Percentiles rank a stretch among this genome's conserved stretches.
These are phyloP conservation scores for Sminthopsis crassicaudata DNA, from an alignment of 2,113 vertebrate species.

Conservation along the genomic window DNA sequence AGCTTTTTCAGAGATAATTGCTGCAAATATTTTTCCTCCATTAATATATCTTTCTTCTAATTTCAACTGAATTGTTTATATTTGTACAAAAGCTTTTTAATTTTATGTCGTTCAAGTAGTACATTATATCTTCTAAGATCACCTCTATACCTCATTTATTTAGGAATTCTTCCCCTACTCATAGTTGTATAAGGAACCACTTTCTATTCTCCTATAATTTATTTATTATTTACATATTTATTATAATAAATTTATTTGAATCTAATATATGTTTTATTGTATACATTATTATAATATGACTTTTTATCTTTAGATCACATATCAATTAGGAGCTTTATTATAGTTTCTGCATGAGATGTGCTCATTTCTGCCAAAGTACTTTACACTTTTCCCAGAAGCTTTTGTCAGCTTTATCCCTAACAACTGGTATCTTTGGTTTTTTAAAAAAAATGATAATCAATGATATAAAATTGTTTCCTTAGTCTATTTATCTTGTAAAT, in stretches of 20 bases:
- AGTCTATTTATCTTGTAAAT: not conserved
- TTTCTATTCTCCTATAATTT: not conserved
- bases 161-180: not conserved
- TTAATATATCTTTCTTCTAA: not conserved
- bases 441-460: not conserved
- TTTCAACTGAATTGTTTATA: not conserved
- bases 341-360: not conserved
- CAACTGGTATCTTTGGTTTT: not conserved
- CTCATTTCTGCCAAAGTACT: not conserved
- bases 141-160: not conserved
- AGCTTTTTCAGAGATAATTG: not conserved
- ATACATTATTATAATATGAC: not conserved
- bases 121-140: not conserved
- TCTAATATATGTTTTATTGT: not conserved
- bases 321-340: not conserved
- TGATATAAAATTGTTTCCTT: not conserved
- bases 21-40: not conserved
- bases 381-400: not conserved
- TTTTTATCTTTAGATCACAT: not conserved
- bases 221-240: not conserved
- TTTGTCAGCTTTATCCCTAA: not conserved
- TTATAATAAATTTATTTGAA: not conserved
- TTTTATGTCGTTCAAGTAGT: not conserved
- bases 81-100: not conserved
- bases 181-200: not conserved